Percentiles rank a stretch among this genome's conserved stretches.
phyloP scores from a whole-genome alignment of 1,140 invertebrate genomes.

The Nephotettix cincticeps region DNA sequence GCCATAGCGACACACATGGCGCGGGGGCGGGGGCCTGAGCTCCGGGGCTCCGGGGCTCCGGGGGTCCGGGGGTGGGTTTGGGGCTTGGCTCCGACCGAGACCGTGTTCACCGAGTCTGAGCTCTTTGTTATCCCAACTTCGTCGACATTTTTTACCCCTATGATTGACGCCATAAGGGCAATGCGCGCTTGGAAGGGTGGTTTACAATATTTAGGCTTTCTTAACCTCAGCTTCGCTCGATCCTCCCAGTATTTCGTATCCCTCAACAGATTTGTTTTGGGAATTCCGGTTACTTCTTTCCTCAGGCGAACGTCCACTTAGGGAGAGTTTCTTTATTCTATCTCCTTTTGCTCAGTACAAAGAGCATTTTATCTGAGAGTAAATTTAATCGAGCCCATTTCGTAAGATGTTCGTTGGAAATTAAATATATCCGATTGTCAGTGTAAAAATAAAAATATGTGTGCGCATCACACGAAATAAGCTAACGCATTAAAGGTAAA shows the following conservation, averaged over 20 bases:
- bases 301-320: too few species aligned
- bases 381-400: too few species aligned
- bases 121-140: conserved; percentile 4
- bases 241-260: background rate
- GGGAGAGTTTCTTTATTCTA: too few species aligned
- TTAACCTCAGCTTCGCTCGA: background rate
- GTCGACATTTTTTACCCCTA: conserved; percentile 9
- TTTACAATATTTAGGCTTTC: conserved; percentile 12
- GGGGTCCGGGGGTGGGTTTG: background rate
- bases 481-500: too few species aligned
- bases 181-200: conserved; percentile 1
- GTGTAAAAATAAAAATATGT: too few species aligned
- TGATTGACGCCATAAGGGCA: background rate
- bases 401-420: too few species aligned
- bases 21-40: background rate
- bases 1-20: background rate
- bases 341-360: too few species aligned
- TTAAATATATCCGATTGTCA: too few species aligned
- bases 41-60: background rate
- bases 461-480: too few species aligned
- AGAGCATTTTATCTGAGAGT: too few species aligned
- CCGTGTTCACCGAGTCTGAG: background rate
- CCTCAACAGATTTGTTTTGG: background rate
- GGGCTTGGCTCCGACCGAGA: background rate
- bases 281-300: too few species aligned